Percentiles rank a stretch among this genome's conserved stretches.
Conservation (phyloP, 2,888 invertebrate species). For the Meliscaeva auricollis region DNA sequence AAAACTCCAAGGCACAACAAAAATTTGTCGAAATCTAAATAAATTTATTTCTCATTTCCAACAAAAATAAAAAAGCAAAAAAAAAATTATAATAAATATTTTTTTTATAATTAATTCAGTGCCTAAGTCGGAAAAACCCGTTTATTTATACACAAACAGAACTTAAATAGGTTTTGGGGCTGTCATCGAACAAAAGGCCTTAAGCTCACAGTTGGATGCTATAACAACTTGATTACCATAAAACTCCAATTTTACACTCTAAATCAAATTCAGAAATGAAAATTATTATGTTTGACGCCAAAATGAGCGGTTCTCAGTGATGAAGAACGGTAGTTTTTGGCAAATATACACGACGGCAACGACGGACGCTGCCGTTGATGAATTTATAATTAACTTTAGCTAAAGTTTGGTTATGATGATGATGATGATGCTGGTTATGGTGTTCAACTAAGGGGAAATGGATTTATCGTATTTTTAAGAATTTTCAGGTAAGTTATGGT, state of each 20-base stretch:
- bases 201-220: slow-evolving; percentile 32
- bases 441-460: background rate
- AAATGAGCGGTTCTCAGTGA: slow-evolving; percentile 15
- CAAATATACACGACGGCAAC: background rate
- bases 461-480: background rate
- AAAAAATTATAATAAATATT: no score
- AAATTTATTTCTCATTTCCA: no score
- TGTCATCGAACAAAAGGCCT: background rate
- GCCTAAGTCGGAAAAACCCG: no score
- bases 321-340: slow-evolving; percentile 4
- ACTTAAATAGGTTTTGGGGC: no score
- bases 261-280: slow-evolving; percentile 36
- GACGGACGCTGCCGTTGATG: no score
- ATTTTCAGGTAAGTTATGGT: background rate
- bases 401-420: background rate
- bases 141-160: no score
- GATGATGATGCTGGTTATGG: background rate
- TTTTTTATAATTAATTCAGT: no score
- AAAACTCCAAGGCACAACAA: no score
- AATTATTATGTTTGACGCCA: slow-evolving; percentile 19
- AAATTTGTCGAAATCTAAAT: no score
- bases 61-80: no score
- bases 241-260: slow-evolving; percentile 44
- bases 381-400: slow-evolving; percentile 31
- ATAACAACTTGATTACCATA: slow-evolving; percentile 57